Conservation (phyloP, 2,113 vertebrate species). For the Callipepla californica region DNA sequence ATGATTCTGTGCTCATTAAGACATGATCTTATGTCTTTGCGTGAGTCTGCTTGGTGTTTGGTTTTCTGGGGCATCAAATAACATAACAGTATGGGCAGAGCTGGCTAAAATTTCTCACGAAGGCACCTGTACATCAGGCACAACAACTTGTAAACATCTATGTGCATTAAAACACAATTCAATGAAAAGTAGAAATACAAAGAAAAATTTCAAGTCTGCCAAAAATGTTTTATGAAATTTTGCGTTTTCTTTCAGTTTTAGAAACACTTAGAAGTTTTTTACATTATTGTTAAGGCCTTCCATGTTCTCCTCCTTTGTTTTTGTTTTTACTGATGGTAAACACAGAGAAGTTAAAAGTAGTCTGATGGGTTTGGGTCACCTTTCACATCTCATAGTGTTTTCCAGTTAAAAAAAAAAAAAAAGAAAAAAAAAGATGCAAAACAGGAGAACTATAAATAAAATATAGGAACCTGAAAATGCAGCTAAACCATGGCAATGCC, state of each 20-base stretch:
- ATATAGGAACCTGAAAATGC: neutral
- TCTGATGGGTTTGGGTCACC: neutral
- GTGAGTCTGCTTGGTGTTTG: neutral
- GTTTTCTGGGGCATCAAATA: neutral
- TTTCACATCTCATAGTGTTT: neutral
- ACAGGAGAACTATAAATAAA: neutral
- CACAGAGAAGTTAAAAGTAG: neutral
- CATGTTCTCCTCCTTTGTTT: neutral
- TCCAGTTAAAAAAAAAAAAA: neutral
- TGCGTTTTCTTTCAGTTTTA: neutral
- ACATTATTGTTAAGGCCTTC: neutral
- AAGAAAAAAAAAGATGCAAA: neutral
- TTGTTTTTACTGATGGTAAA: neutral
- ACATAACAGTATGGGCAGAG: neutral
- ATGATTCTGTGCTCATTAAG: neutral
- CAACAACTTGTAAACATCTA: neutral
- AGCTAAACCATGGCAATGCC: neutral
- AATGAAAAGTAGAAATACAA: neutral
- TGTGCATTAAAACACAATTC: neutral
- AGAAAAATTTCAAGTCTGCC: neutral
- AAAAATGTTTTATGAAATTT: neutral
- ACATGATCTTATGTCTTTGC: neutral
- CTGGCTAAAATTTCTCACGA: neutral
- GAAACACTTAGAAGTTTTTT: neutral
- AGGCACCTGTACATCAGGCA: neutral